Conservation (phyloP, 2,797 vertebrate genomes). For the Rhyacichthys aspro region DNA sequence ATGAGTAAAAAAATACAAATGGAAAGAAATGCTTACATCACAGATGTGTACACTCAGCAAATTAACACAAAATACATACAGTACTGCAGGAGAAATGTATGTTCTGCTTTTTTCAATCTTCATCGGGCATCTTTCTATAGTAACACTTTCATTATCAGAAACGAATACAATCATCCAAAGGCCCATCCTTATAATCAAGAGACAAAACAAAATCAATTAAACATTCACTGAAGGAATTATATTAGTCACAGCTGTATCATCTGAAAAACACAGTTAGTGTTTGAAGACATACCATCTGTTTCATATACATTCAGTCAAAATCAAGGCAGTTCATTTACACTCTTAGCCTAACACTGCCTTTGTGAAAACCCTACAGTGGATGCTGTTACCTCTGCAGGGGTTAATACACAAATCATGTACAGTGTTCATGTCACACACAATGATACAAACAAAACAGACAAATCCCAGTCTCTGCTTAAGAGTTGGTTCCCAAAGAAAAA, state of each 20-base stretch:
- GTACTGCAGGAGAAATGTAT: constrained; percentile 53
- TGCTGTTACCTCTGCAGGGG: constrained; percentile 13
- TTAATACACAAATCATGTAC: constrained; percentile 44
- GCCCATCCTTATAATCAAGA: constrained; percentile 38
- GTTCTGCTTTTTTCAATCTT: constrained; percentile 43
- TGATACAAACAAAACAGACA: constrained; percentile 58
- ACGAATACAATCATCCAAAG: constrained; percentile 33
- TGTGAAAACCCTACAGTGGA: constrained; percentile 51
- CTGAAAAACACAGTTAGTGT: constrained; percentile 44
- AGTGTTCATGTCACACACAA: constrained; percentile 60
- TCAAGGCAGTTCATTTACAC: constrained; percentile 58
- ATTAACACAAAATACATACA: constrained; percentile 66
- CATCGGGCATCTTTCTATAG: constrained; percentile 51
- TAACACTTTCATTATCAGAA: constrained; percentile 35
- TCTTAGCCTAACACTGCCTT: constrained; percentile 43
- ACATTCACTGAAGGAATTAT: constrained; percentile 54
- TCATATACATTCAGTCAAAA: constrained; percentile 73
- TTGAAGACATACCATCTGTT: constrained; percentile 38
- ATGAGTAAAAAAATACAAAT: constrained; percentile 77
- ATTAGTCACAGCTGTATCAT: constrained; percentile 35
- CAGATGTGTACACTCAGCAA: constrained; percentile 66
- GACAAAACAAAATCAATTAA: constrained; percentile 28
- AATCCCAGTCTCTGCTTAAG: constrained; percentile 56
- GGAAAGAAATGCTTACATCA: constrained; percentile 68
- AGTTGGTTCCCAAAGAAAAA: constrained; percentile 55